Conservation (phyloP, 2,113 vertebrate genomes). For the Grammomys surdaster region DNA sequence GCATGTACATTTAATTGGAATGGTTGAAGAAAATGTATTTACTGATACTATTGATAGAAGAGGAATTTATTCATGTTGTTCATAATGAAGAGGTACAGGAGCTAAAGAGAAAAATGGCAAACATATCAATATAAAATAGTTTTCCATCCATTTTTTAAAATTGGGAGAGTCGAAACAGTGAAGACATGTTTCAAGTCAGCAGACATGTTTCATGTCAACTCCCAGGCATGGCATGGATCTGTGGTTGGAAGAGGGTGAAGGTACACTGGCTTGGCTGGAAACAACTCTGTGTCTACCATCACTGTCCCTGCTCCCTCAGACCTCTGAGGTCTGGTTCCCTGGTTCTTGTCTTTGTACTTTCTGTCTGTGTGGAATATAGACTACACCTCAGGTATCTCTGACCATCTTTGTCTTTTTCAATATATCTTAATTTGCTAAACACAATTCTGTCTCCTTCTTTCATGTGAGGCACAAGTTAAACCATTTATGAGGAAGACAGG, state of each 20-base stretch:
- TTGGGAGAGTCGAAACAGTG: background rate
- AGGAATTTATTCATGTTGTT: background rate
- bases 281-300: background rate
- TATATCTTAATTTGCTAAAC: background rate
- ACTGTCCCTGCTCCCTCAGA: accelerated
- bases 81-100: background rate
- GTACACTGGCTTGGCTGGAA: background rate
- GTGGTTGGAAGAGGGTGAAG: background rate
- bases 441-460: background rate
- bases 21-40: background rate
- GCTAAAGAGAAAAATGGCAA: background rate
- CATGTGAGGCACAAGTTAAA: background rate
- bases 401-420: background rate
- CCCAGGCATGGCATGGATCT: background rate
- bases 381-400: background rate
- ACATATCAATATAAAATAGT: background rate
- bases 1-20: accelerated
- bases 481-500: background rate
- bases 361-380: background rate
- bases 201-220: background rate
- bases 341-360: background rate
- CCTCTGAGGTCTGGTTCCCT: background rate
- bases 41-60: background rate
- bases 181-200: background rate
- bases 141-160: background rate